These are phyloP conservation scores for Jaculus jaculus DNA, from an alignment of 2,113 vertebrate species.

Conservation along the genomic window DNA sequence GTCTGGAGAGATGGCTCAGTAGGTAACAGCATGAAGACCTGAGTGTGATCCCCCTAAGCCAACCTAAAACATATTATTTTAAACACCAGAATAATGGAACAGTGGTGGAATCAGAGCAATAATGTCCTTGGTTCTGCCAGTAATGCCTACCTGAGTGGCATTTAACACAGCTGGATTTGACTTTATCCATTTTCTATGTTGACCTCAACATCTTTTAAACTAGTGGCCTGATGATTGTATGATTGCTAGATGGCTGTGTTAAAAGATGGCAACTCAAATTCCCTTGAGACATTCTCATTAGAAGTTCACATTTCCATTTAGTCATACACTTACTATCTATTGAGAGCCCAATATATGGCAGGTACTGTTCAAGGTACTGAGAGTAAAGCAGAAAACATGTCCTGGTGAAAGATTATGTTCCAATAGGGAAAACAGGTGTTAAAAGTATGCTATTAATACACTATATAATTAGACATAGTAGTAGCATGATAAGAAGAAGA, in stretches of 20 bases:
- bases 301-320: constrained; percentile 18
- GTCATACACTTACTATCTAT: not conserved
- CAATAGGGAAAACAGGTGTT: not conserved
- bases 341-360: not conserved
- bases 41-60: no score
- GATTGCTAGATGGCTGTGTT: not conserved
- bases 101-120: not conserved
- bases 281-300: not conserved
- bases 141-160: constrained; percentile 26
- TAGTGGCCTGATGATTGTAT: not conserved
- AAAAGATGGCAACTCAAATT: not conserved
- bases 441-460: not conserved
- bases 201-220: not conserved
- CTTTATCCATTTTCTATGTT: constrained; percentile 20
- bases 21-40: not conserved
- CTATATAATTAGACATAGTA: not conserved
- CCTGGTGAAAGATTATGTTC: not conserved
- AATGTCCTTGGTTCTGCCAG: not conserved
- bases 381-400: not conserved
- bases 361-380: not conserved
- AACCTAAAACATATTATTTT: not conserved
- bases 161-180: not conserved
- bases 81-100: not conserved
- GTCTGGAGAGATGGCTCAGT: not conserved
- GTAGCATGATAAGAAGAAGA: not conserved